Percentiles rank a stretch among this genome's conserved stretches.
Evolutionary conservation across 2,797 vertebrate species (phyloP).

Genomic region (Falco naumanni): DNA sequence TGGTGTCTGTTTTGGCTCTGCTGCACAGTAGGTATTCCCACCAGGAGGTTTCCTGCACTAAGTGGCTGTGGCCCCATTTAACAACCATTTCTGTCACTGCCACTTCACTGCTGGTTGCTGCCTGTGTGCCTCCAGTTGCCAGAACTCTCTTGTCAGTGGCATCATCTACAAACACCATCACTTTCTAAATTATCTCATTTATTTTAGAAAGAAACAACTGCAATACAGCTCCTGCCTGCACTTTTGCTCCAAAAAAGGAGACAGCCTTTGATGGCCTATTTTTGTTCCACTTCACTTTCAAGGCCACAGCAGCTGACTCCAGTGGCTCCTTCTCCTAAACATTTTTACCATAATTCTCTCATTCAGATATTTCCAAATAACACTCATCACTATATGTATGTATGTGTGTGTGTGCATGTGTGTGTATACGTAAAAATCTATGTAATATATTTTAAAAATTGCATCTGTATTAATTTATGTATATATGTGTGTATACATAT

Average conservation of each 20-base stretch:
- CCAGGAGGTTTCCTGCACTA: background rate
- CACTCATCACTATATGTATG: background rate
- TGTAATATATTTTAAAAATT: no score
- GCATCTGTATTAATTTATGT: no score
- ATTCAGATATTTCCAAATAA: background rate
- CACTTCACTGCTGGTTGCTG: background rate
- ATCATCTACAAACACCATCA: background rate
- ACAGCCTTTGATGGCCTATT: background rate
- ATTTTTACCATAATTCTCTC: background rate
- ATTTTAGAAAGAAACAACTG: background rate
- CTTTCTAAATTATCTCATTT: background rate
- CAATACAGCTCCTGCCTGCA: background rate
- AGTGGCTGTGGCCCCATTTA: background rate
- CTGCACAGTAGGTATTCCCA: background rate
- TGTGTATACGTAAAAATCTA: background rate
- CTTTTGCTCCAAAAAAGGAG: background rate
- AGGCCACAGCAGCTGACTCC: background rate
- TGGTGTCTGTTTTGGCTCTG: background rate
- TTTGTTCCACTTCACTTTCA: background rate
- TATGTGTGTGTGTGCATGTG: no score
- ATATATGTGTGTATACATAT: background rate
- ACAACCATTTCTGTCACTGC: background rate
- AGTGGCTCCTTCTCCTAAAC: background rate
- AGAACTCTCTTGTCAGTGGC: background rate
- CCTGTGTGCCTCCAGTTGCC: background rate